Evolutionary conservation across 1,140 invertebrate genomes (phyloP).

Genomic region (Tetramorium parvispinum): DNA sequence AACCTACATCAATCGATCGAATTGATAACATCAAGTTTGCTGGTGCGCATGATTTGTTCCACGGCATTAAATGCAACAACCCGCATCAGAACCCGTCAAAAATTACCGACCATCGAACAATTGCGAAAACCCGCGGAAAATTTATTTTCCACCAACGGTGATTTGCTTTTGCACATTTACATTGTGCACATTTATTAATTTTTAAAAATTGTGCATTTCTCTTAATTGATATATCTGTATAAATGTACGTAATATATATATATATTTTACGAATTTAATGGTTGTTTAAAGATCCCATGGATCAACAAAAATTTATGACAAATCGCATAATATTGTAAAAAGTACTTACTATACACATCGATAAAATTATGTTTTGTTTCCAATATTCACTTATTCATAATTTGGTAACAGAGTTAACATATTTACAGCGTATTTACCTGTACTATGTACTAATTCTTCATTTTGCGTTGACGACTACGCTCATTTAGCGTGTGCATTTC

Average conservation of each 20-base stretch:
- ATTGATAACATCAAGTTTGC: constrained; percentile 66
- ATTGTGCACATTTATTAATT: constrained; percentile 24
- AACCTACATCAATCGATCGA: constrained; percentile 62
- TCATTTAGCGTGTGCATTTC: constrained; percentile 15
- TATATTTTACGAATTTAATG: not conserved
- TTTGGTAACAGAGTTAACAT: not conserved
- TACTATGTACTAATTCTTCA: not conserved
- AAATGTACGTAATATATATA: not conserved
- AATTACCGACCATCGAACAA: constrained; percentile 49
- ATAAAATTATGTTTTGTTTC: not conserved
- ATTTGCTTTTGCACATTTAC: not conserved
- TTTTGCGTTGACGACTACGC: not conserved
- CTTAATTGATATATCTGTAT: not conserved
- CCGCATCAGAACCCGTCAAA: constrained; percentile 22
- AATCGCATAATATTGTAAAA: not conserved
- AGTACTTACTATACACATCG: not conserved
- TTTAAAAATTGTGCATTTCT: constrained; percentile 20
- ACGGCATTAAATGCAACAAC: constrained; percentile 65
- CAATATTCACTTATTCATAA: not conserved
- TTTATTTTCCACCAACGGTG: constrained; percentile 28
- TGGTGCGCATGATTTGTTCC: constrained; percentile 65
- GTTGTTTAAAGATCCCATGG: not conserved
- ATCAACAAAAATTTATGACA: constrained; percentile 24
- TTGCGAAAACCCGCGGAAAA: constrained; percentile 43
- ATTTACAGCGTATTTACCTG: not conserved